These are phyloP conservation scores for Silurus asotus DNA, from an alignment of 2,113 vertebrate species.

Conservation along the genomic window DNA sequence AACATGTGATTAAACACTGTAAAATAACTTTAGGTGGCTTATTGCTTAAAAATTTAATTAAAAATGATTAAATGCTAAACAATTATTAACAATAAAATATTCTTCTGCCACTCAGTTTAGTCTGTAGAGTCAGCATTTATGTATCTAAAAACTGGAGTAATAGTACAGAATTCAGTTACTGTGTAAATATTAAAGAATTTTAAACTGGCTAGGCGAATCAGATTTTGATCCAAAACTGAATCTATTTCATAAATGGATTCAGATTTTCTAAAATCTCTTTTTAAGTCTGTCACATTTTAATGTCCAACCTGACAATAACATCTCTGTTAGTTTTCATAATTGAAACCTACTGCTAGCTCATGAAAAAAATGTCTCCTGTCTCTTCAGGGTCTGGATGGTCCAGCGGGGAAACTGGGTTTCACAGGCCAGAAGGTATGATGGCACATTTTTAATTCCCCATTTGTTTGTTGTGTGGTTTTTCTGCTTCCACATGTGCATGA, in stretches of 20 bases:
- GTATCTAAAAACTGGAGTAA: background rate
- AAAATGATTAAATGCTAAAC: background rate
- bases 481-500: background rate
- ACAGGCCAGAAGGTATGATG: conserved; percentile 82
- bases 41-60: background rate
- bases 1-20: background rate
- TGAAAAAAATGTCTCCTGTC: conserved; percentile 2
- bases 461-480: conserved; percentile 13
- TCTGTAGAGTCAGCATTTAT: background rate
- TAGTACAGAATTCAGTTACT: background rate
- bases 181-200: background rate
- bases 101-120: background rate
- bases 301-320: background rate
- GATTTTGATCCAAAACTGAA: background rate
- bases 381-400: conserved; percentile 81
- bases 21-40: background rate
- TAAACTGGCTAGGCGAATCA: background rate
- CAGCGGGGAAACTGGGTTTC: conserved; percentile 81
- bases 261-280: background rate
- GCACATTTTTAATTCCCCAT: conserved; percentile 26
- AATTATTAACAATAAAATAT: background rate
- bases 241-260: background rate
- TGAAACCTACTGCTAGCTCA: conserved; percentile 28
- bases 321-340: conserved; percentile 12
- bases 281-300: background rate